Evolutionary conservation across 2,888 invertebrate genomes (phyloP).

Genomic region (Drosophila testacea): DNA sequence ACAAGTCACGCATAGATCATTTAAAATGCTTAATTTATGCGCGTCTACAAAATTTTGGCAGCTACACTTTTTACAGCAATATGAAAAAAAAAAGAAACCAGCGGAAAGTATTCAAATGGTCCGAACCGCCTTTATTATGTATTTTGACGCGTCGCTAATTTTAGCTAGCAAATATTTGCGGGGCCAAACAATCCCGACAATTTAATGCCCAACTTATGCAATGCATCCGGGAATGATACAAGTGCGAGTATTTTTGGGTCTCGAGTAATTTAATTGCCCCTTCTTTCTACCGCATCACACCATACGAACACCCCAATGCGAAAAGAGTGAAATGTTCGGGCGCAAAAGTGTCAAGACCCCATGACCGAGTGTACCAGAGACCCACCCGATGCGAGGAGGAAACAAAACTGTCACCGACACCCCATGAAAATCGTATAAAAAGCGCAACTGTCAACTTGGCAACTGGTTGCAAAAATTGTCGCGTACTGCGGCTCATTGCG

Average conservation of each 20-base stretch:
- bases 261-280: slow-evolving; percentile 67
- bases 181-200: slow-evolving; percentile 41
- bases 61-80: slow-evolving; percentile 59
- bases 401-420: slow-evolving; percentile 41
- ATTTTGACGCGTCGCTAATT: slow-evolving; percentile 77
- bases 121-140: slow-evolving; percentile 59
- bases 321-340: slow-evolving; percentile 7
- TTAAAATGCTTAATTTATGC: slow-evolving; percentile 68
- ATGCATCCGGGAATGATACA: slow-evolving; percentile 67
- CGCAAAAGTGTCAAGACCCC: slow-evolving; percentile 82
- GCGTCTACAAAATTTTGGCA: slow-evolving; percentile 62
- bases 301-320: slow-evolving; percentile 15
- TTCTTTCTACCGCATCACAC: not conserved
- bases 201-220: slow-evolving; percentile 69
- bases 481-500: slow-evolving; percentile 54
- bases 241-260: slow-evolving; percentile 35
- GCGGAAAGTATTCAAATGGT: slow-evolving; percentile 57
- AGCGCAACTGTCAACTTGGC: slow-evolving; percentile 71
- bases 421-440: slow-evolving; percentile 40
- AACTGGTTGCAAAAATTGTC: slow-evolving; percentile 52
- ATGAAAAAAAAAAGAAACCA: slow-evolving; percentile 33
- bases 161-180: slow-evolving; percentile 77
- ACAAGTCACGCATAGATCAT: slow-evolving; percentile 60
- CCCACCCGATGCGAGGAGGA: slow-evolving; percentile 5
- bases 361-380: slow-evolving; percentile 82